phyloP scores from a whole-genome alignment of 2,888 invertebrate genomes.

The Machimus rusticus region DNA sequence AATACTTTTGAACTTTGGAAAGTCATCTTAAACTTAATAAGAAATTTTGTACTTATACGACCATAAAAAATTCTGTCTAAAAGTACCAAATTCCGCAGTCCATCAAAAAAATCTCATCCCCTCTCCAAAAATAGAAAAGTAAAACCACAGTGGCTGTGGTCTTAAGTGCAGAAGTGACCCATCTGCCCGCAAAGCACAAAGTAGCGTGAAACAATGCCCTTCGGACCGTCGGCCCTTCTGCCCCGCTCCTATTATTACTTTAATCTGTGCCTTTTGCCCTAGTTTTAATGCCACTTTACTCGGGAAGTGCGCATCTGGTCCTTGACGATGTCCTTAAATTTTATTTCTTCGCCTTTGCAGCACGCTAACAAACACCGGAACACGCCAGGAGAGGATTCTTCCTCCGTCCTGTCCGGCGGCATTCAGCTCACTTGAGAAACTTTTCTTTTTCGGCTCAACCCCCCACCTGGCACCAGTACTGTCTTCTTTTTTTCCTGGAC shows the following conservation, averaged over 20 bases:
- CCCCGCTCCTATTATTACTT: neutral
- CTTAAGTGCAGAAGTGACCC: neutral
- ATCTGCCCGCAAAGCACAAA: neutral
- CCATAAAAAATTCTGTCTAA: neutral
- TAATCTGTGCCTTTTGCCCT: neutral
- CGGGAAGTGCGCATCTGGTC: conserved; percentile 17
- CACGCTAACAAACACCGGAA: conserved; percentile 14
- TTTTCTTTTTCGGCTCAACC: neutral
- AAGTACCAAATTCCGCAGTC: neutral
- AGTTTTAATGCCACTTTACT: conserved; percentile 17
- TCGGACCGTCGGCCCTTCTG: neutral
- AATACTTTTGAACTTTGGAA: too few relatives aligned
- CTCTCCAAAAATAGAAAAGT: neutral
- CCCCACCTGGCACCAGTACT: neutral
- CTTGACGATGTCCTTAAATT: conserved; percentile 8
- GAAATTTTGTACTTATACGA: neutral
- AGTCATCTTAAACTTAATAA: too few relatives aligned
- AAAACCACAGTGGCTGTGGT: neutral
- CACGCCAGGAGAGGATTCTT: neutral
- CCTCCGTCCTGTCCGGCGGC: neutral
- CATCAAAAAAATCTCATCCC: neutral
- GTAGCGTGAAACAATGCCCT: neutral
- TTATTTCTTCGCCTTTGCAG: neutral
- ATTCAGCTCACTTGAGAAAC: neutral
- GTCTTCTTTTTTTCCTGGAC: neutral